A percentile compares a stretch with the other conserved stretches of the same genome.
Evolutionary conservation across 2,113 vertebrate genomes (phyloP).

Genomic region (Aplodontia rufa): DNA sequence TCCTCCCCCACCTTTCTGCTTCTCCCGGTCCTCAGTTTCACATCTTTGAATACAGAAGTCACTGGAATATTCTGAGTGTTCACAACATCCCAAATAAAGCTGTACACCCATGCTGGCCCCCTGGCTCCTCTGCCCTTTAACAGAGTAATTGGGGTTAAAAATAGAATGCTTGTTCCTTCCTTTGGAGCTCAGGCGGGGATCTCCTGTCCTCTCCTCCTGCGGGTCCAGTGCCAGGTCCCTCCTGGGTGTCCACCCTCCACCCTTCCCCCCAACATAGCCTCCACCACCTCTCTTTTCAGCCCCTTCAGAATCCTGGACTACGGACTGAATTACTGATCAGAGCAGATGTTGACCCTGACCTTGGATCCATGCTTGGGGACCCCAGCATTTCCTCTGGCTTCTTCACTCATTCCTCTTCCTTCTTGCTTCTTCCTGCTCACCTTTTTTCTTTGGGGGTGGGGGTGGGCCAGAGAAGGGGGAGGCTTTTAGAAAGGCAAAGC

Average conservation of each 20-base stretch:
- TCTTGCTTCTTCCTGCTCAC: background rate
- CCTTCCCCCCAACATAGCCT: background rate
- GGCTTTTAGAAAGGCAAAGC: background rate
- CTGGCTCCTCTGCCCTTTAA: background rate
- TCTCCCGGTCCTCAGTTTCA: rapidly evolving
- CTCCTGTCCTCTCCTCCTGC: background rate
- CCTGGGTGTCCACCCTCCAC: background rate
- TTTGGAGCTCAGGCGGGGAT: background rate
- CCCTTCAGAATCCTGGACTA: background rate
- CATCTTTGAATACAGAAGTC: background rate
- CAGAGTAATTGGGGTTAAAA: constrained; percentile 41
- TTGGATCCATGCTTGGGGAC: background rate
- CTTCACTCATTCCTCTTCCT: background rate
- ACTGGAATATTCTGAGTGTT: background rate
- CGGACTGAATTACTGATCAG: too few relatives aligned
- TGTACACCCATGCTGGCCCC: background rate
- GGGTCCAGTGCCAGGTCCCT: background rate
- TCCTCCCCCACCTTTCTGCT: rapidly evolving
- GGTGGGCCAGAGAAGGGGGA: too few relatives aligned
- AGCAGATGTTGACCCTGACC: background rate
- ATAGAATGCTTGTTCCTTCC: background rate
- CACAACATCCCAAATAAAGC: background rate
- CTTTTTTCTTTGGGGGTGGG: background rate
- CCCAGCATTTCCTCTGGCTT: background rate
- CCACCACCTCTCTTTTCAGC: background rate